phyloP scores from a whole-genome alignment of 2,888 invertebrate genomes.

The Coenonympha arcania region DNA sequence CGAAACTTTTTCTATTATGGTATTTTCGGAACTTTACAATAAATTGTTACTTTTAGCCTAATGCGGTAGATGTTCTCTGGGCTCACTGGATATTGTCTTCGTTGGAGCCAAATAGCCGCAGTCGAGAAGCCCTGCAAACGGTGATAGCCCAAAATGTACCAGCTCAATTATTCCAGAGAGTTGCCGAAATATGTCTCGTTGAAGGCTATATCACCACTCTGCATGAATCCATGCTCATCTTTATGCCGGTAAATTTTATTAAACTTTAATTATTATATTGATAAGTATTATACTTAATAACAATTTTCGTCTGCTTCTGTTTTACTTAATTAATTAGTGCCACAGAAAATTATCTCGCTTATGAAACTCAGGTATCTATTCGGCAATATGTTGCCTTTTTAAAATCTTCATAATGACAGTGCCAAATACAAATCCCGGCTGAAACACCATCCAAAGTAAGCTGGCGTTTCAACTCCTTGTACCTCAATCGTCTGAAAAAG shows the following conservation, averaged over 20 bases:
- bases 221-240: constrained; percentile 78
- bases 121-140: constrained; percentile 39
- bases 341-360: too few relatives aligned
- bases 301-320: too few relatives aligned
- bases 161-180: constrained; percentile 55
- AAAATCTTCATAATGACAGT: too few relatives aligned
- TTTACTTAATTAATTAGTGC: too few relatives aligned
- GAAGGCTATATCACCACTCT: constrained; percentile 76
- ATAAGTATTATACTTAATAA: too few relatives aligned
- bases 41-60: constrained; percentile 56
- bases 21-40: background rate
- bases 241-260: constrained; percentile 75
- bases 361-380: too few relatives aligned
- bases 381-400: too few relatives aligned
- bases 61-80: constrained; percentile 76
- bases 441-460: too few relatives aligned
- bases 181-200: constrained; percentile 71
- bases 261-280: background rate
- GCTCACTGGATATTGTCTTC: constrained; percentile 73
- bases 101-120: constrained; percentile 39
- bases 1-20: too few relatives aligned
- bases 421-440: too few relatives aligned
- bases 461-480: too few relatives aligned
- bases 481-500: too few relatives aligned
- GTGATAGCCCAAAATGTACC: constrained; percentile 46